These are phyloP conservation scores for Lagria hirta DNA, from an alignment of 2,888 invertebrate species.

Conservation along the genomic window DNA sequence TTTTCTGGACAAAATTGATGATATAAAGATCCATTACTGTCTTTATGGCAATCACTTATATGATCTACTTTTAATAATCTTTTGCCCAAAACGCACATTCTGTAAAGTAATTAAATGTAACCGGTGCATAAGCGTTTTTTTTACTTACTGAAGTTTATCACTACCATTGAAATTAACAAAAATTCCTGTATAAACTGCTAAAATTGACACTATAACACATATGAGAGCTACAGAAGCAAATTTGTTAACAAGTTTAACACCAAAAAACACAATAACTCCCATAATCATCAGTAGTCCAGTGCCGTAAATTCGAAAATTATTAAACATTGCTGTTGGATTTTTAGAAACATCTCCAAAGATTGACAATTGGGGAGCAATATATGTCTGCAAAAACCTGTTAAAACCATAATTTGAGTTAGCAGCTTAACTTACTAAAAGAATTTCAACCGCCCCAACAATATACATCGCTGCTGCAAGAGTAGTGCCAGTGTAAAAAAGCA, in stretches of 20 bases:
- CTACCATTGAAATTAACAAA: constrained; percentile 91
- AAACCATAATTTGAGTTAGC: not conserved
- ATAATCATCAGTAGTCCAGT: constrained; percentile 85
- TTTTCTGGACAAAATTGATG: constrained; percentile 72
- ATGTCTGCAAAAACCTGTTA: constrained; percentile 64
- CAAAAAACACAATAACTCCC: constrained; percentile 87
- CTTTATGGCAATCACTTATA: constrained; percentile 78
- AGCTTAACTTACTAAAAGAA: constrained; percentile 84
- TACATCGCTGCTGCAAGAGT: constrained; percentile 99
- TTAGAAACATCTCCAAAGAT: constrained; percentile 90
- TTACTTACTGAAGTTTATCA: constrained; percentile 80
- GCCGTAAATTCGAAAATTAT: constrained; percentile 97
- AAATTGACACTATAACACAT: constrained; percentile 94
- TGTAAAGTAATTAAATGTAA: constrained; percentile 53
- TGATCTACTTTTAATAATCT: constrained; percentile 79
- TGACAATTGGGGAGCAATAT: constrained; percentile 88
- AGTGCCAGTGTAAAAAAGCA: constrained; percentile 98
- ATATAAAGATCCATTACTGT: constrained; percentile 66
- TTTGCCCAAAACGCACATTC: constrained; percentile 93
- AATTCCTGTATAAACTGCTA: constrained; percentile 94
- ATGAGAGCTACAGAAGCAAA: constrained; percentile 95
- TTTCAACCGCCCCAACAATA: constrained; percentile 97
- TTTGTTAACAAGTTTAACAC: constrained; percentile 98
- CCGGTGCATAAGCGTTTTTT: too few relatives aligned
- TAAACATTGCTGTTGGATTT: constrained; percentile 87